Evolutionary conservation across 2,113 vertebrate species (phyloP).

Genomic region (Microcebus tavaratra): DNA sequence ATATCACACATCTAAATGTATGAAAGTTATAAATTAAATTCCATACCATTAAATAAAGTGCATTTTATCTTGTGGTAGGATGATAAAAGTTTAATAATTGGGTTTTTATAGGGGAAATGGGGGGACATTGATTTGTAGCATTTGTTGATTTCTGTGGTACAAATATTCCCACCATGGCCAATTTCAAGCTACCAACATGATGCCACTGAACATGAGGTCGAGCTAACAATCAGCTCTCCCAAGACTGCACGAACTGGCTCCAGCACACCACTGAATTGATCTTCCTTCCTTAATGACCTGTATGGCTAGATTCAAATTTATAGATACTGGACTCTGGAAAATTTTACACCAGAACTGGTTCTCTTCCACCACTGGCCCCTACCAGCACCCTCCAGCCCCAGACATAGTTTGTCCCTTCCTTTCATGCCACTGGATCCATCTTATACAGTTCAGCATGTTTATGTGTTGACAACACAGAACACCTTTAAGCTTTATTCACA

Average conservation of each 20-base stretch:
- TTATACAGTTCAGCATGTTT: background rate
- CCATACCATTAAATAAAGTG: background rate
- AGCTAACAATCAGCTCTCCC: background rate
- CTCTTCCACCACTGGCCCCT: background rate
- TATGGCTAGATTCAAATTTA: background rate
- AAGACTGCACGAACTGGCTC: background rate
- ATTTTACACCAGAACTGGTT: background rate
- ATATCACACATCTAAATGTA: background rate
- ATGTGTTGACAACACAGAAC: background rate
- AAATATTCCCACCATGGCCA: background rate
- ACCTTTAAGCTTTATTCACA: background rate
- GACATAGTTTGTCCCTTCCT: background rate
- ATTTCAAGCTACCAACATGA: background rate
- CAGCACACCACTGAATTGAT: background rate
- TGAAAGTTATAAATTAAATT: conserved; percentile 12
- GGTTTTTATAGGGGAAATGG: background rate
- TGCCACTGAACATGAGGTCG: background rate
- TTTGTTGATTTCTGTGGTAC: background rate
- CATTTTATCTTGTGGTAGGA: background rate
- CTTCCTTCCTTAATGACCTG: background rate
- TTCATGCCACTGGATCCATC: background rate
- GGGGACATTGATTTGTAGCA: background rate
- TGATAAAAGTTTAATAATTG: background rate
- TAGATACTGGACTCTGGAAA: background rate
- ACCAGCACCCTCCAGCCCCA: background rate